These are phyloP conservation scores for Atrichornis clamosus DNA, from an alignment of 2,113 vertebrate species.

Conservation along the genomic window DNA sequence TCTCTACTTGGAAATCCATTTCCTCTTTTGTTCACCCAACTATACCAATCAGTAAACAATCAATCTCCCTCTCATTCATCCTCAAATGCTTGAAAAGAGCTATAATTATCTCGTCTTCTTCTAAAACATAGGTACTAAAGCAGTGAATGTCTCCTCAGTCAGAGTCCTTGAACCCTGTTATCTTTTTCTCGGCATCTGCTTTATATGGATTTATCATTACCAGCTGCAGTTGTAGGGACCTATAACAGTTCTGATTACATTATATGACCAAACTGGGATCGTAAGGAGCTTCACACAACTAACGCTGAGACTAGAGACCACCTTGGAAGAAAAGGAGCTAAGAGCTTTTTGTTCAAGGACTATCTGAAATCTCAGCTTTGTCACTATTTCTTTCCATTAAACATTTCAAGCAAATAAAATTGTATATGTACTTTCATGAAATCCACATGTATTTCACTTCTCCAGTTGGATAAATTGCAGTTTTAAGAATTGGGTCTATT, in stretches of 20 bases:
- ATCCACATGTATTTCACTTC: neutral
- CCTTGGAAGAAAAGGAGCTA: neutral
- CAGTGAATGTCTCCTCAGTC: neutral
- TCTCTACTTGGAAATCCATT: constrained; percentile 33
- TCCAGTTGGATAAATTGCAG: neutral
- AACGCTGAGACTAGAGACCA: neutral
- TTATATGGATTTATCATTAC: neutral
- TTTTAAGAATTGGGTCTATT: neutral
- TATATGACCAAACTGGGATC: neutral
- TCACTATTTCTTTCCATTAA: neutral
- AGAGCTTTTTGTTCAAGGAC: neutral
- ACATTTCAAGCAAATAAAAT: neutral
- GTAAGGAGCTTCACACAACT: neutral
- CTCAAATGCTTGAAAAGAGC: neutral
- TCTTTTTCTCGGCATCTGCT: neutral
- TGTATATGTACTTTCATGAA: neutral
- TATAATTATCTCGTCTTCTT: constrained; percentile 21
- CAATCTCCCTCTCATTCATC: neutral
- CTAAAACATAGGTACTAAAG: neutral
- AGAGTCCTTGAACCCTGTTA: constrained; percentile 17
- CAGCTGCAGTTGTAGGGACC: neutral
- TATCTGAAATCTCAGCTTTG: neutral
- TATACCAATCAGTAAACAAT: constrained; percentile 47
- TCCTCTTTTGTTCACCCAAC: constrained; percentile 36
- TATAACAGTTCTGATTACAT: neutral